phyloP scores from a whole-genome alignment of 2,797 vertebrate genomes.

The Centroberyx gerrardi region DNA sequence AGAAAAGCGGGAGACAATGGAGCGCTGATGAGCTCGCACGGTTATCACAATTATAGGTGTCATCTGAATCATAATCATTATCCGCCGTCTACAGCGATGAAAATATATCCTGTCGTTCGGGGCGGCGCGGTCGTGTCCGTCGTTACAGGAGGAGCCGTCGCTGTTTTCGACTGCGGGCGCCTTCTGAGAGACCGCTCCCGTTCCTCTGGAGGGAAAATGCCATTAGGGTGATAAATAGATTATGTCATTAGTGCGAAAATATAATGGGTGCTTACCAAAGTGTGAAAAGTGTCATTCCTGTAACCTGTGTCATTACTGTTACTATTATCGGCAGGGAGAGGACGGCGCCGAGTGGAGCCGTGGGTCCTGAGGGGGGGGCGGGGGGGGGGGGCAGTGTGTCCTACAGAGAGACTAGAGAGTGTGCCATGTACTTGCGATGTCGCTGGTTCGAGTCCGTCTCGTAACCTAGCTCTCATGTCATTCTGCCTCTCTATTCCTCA shows the following conservation, averaged over 20 bases:
- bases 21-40: conserved; percentile 34
- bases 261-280: conserved; percentile 48
- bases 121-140: conserved; percentile 21
- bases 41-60: conserved; percentile 42
- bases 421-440: no score
- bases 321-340: conserved; percentile 12
- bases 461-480: no score
- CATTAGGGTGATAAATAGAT: conserved; percentile 47
- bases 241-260: conserved; percentile 12
- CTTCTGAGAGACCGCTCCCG: not conserved
- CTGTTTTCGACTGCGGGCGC: no score
- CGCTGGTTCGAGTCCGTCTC: no score
- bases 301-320: conserved; percentile 49
- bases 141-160: conserved; percentile 16
- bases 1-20: conserved; percentile 19
- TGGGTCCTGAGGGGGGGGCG: not conserved
- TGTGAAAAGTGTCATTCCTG: conserved; percentile 30
- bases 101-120: conserved; percentile 51
- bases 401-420: not conserved
- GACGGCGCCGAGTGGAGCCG: not conserved
- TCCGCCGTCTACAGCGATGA: conserved; percentile 30
- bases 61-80: conserved; percentile 58
- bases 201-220: conserved; percentile 18
- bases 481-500: no score
- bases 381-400: no score